Evolutionary conservation across 1,140 invertebrate species (phyloP).

Genomic region (Drosophila biarmipes): DNA sequence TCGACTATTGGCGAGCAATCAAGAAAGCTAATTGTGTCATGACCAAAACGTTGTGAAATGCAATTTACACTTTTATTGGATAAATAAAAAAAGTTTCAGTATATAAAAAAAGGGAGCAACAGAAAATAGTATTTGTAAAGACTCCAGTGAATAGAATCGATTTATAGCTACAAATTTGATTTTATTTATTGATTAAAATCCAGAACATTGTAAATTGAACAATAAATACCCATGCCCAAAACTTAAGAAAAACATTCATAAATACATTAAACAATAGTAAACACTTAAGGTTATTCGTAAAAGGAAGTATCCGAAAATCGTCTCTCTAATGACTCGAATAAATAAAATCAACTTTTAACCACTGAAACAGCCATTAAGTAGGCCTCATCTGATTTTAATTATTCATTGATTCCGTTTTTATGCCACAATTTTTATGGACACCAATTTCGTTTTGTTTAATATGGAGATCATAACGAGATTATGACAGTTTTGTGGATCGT

Average conservation of each 20-base stretch:
- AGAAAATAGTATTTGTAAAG: no score
- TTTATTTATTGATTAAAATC: no score
- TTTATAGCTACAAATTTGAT: no score
- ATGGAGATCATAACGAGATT: slow-evolving; percentile 37
- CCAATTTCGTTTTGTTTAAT: slow-evolving; percentile 31
- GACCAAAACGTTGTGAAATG: not conserved
- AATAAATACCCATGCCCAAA: no score
- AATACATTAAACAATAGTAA: no score
- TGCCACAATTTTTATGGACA: slow-evolving; percentile 4
- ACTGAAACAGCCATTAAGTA: not conserved
- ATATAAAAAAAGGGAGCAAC: no score
- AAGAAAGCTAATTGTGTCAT: slow-evolving; percentile 15
- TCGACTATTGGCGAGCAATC: not conserved
- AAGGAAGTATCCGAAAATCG: not conserved
- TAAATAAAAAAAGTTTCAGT: no score
- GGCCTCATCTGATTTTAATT: slow-evolving; percentile 13
- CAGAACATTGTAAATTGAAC: no score
- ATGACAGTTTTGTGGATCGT: slow-evolving; percentile 53
- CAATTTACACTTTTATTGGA: not conserved
- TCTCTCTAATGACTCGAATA: no score
- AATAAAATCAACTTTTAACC: not conserved
- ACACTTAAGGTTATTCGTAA: no score
- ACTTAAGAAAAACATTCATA: no score
- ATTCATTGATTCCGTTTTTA: slow-evolving; percentile 30
- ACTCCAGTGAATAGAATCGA: no score